Conservation (phyloP, 2,888 invertebrate species). For the Caenorhabditis panamensis region DNA sequence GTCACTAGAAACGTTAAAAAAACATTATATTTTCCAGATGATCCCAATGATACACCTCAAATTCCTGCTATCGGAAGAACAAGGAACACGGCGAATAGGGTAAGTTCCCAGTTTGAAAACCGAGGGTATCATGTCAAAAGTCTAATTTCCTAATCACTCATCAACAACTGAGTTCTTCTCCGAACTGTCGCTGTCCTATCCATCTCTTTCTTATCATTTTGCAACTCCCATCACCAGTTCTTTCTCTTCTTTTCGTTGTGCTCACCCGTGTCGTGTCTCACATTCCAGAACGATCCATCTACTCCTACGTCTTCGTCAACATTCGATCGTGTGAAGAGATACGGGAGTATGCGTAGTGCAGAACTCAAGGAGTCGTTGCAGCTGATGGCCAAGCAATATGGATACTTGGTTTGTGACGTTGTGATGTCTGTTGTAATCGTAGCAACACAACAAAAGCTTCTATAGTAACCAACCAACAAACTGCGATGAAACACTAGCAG, state of each 20-base stretch:
- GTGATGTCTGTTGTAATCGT: conserved; percentile 14
- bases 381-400: conserved; percentile 68
- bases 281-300: conserved; percentile 44
- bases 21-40: conserved; percentile 65
- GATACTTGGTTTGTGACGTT: conserved; percentile 61
- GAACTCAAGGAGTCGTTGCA: conserved; percentile 76
- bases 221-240: background rate
- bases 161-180: conserved; percentile 34
- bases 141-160: conserved; percentile 9
- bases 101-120: conserved; percentile 1
- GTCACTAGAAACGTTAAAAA: background rate
- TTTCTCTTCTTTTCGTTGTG: conserved; percentile 3
- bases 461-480: conserved; percentile 5
- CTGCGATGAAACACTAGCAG: no score
- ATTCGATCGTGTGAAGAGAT: conserved; percentile 75
- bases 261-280: conserved; percentile 26
- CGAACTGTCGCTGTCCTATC: conserved; percentile 21
- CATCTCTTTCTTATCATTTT: conserved; percentile 23
- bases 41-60: conserved; percentile 66
- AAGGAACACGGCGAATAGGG: conserved; percentile 41
- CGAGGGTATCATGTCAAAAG: no score
- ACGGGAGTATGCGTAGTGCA: conserved; percentile 77
- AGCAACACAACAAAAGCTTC: conserved; percentile 9
- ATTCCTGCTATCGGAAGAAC: conserved; percentile 68
- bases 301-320: conserved; percentile 38